Evolutionary conservation across 2,797 vertebrate species (phyloP).

Genomic region (Anisognathus igniventris): DNA sequence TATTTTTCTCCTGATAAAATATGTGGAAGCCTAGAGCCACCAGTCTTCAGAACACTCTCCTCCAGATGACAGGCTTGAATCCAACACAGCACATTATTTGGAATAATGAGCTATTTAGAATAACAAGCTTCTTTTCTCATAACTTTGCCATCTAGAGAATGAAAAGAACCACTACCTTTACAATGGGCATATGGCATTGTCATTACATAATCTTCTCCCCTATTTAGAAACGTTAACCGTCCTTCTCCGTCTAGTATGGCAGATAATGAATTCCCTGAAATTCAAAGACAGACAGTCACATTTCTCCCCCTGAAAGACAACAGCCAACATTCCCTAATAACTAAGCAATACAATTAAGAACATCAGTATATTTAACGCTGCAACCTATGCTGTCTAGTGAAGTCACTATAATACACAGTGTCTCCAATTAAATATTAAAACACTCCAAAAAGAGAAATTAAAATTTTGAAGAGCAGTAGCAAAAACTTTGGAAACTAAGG

Average conservation of each 20-base stretch:
- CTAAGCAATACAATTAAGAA: background rate
- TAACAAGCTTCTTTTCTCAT: background rate
- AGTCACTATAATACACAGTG: background rate
- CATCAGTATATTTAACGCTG: background rate
- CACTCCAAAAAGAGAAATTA: background rate
- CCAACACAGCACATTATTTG: background rate
- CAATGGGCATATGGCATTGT: slow-evolving; percentile 99
- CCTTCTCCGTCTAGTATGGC: slow-evolving; percentile 96
- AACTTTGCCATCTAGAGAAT: background rate
- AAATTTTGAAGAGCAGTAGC: background rate
- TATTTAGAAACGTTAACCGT: slow-evolving; percentile 90
- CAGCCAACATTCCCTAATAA: background rate
- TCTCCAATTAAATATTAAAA: background rate
- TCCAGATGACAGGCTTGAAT: background rate
- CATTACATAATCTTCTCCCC: slow-evolving; percentile 97
- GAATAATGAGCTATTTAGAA: background rate
- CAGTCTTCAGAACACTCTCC: background rate
- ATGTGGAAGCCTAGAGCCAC: background rate
- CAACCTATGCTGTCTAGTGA: background rate
- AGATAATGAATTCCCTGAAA: slow-evolving; percentile 93
- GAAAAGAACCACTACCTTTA: slow-evolving; percentile 80
- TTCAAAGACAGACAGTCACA: background rate
- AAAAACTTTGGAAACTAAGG: background rate
- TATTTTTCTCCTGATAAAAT: background rate
- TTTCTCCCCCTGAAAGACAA: background rate